Evolutionary conservation across 2,113 vertebrate species (phyloP).

Genomic region (Callocephalon fimbriatum): DNA sequence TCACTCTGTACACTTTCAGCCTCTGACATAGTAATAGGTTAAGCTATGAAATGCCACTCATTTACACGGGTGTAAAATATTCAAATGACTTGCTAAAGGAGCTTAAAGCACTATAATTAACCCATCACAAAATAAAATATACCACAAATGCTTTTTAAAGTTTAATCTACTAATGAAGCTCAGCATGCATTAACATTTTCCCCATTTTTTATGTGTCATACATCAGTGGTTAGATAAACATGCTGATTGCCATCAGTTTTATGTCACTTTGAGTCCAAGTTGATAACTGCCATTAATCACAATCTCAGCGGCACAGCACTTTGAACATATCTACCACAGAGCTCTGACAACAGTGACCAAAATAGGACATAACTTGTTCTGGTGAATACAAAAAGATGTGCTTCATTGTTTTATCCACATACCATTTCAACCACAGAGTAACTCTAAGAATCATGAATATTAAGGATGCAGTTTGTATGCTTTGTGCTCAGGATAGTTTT

Average conservation of each 20-base stretch:
- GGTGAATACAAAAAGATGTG: neutral
- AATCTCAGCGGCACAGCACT: neutral
- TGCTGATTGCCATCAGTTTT: slow-evolving; percentile 47
- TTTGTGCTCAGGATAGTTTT: neutral
- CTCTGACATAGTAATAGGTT: neutral
- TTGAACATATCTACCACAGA: neutral
- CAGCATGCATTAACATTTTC: slow-evolving; percentile 33
- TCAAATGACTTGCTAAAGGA: neutral
- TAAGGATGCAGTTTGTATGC: neutral
- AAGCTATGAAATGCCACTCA: neutral
- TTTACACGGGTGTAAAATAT: neutral
- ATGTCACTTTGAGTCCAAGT: neutral
- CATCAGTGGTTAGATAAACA: slow-evolving; percentile 42
- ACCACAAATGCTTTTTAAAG: slow-evolving; percentile 17
- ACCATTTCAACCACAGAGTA: neutral
- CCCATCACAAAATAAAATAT: neutral
- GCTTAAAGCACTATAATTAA: slow-evolving; percentile 31
- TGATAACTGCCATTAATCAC: slow-evolving; percentile 58
- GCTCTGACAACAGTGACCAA: slow-evolving; percentile 2
- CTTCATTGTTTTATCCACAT: neutral
- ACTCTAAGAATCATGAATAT: neutral
- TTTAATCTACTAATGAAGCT: slow-evolving; percentile 11
- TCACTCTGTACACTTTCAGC: neutral
- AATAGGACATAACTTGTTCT: neutral
- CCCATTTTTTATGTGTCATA: neutral